Evolutionary conservation across 1,140 invertebrate genomes (phyloP), one percentile per base, ranked within the genome.

Genomic region (Maconellicoccus hirsutus): DNA sequence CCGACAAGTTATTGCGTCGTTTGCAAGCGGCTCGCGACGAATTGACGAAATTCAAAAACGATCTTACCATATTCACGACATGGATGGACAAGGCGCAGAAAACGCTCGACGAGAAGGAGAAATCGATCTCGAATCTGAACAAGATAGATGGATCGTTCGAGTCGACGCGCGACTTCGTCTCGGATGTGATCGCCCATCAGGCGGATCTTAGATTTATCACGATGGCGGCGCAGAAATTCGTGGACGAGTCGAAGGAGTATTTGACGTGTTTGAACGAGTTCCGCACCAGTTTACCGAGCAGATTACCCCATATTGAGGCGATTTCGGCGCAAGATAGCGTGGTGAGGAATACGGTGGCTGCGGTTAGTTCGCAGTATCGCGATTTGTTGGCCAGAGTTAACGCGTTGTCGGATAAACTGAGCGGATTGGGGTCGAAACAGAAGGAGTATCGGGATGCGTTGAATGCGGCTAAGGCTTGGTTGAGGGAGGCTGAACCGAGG

Each of bases 171-270:
- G 90, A 93, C 73, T 94, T 98, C 79, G 87, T 93, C n/a, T 90
- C 88, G 71, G 94, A 98, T 79, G 92, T 97, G 0, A 94, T 96
- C 75, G 89, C 92, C 1, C 94, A 96, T 77, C 93, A 96, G 79
- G 94, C 93, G 0, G 94, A 98, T 81, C 80, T 96, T 1, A 83
- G 94, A 25, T 97, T 96, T 78, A 93, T 96, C 71, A 94, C 92
- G 0, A 95, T 97, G 89, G 87, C 92, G 0, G 92, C 92, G 0
- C 93, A 96, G 80, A 96, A 96, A 79, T 97, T 96, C 79, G 86
- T 94, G 39, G 93, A 96, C 76, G 92, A 96, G 79, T 92, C 91
- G 76, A 94, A 93, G 83, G 91, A 94, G 74, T 94, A 92, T 79
- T 80, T 94, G 1, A 84, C 84, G 29, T 82, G 87, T 12, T 81